These are phyloP conservation scores for Menura novaehollandiae DNA, from an alignment of 2,113 vertebrate genomes.

Conservation along the genomic window DNA sequence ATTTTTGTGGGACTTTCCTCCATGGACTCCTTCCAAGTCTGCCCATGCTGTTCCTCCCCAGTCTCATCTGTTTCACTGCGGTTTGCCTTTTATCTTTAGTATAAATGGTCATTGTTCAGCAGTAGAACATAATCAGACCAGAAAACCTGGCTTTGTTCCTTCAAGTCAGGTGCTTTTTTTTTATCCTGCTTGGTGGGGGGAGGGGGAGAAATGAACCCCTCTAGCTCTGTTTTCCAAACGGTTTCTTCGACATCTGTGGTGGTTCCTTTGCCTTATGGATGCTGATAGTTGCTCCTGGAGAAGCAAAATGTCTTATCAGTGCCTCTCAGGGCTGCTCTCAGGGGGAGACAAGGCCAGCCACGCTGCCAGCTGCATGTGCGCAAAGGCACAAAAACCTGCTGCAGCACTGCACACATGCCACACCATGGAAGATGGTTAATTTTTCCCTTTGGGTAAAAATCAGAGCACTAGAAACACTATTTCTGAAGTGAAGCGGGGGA, in stretches of 20 bases:
- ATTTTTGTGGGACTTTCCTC: not conserved
- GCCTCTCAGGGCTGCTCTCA: not conserved
- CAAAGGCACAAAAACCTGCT: not conserved
- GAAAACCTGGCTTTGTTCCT: constrained; percentile 4
- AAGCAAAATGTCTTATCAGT: not conserved
- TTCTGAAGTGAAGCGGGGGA: not conserved
- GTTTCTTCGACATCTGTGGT: not conserved
- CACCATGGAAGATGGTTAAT: accelerated
- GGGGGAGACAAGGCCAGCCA: accelerated
- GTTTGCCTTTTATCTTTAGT: not conserved
- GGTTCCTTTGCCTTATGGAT: not conserved
- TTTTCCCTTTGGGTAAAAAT: not conserved
- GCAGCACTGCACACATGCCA: accelerated
- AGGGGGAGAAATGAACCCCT: accelerated
- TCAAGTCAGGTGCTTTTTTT: not conserved
- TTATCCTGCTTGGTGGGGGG: not conserved
- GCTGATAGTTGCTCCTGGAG: not conserved
- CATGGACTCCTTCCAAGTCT: not conserved
- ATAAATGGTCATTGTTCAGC: not conserved
- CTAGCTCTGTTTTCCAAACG: not conserved
- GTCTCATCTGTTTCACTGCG: not conserved
- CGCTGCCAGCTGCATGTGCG: not conserved
- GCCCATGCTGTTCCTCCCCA: not conserved
- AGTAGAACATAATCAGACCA: not conserved
- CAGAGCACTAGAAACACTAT: not conserved